A percentile compares a stretch with the other conserved stretches of the same genome.
These are phyloP conservation scores for Sebastes jordani DNA, from an alignment of 2,797 vertebrate species.

Conservation along the genomic window DNA sequence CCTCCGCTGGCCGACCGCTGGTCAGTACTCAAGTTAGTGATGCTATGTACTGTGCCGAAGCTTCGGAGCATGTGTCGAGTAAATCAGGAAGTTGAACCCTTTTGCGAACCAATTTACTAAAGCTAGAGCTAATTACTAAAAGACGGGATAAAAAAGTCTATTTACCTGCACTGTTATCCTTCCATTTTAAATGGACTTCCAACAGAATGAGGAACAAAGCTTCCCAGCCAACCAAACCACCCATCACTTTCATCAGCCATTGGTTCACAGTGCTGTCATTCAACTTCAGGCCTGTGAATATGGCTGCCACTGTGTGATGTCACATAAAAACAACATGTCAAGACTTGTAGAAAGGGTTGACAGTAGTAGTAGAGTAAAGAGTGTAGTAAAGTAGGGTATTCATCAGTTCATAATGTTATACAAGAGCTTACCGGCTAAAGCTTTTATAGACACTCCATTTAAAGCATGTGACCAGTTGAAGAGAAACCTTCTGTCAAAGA, in stretches of 20 bases:
- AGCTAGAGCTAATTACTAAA: not conserved
- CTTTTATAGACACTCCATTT: conserved; percentile 72
- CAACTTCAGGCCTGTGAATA: conserved; percentile 79
- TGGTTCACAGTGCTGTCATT: conserved; percentile 54
- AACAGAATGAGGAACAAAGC: conserved; percentile 64
- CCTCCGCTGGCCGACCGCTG: too few species aligned
- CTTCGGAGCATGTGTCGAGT: fast-evolving
- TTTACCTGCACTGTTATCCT: conserved; percentile 57
- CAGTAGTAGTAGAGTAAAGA: not conserved
- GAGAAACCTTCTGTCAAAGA: conserved; percentile 71
- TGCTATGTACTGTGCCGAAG: too few species aligned
- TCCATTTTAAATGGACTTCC: conserved; percentile 48
- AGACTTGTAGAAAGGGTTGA: fast-evolving
- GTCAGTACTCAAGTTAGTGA: too few species aligned
- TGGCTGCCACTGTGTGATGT: conserved; percentile 74
- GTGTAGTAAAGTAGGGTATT: not conserved
- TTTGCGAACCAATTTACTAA: too few species aligned
- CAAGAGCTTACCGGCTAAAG: conserved; percentile 72
- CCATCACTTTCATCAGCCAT: conserved; percentile 83
- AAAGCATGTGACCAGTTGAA: conserved; percentile 78
- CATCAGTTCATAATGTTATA: not conserved
- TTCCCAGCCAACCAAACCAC: conserved; percentile 82
- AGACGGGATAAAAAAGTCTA: not conserved
- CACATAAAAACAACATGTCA: not conserved
- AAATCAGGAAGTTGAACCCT: too few species aligned